Conservation (phyloP, 2,888 invertebrate genomes). For the Frankliniella fusca region DNA sequence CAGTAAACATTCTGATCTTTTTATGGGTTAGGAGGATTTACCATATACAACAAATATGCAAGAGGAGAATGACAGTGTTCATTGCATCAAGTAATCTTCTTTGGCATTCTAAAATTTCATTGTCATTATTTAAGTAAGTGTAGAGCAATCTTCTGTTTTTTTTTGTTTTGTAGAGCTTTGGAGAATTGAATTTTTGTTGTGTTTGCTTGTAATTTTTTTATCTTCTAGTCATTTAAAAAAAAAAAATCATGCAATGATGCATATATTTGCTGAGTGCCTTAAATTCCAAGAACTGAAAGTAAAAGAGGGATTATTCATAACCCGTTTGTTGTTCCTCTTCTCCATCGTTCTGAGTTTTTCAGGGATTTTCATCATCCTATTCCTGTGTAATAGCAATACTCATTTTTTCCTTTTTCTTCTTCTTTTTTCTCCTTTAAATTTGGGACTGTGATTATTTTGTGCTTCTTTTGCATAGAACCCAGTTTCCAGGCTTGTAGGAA, state of each 20-base stretch:
- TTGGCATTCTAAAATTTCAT: neutral
- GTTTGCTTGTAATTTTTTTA: neutral
- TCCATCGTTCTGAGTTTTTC: neutral
- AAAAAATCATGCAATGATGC: neutral
- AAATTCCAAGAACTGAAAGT: neutral
- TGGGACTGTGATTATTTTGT: too few relatives aligned
- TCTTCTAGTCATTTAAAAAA: neutral
- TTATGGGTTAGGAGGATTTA: too few relatives aligned
- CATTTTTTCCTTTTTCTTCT: neutral
- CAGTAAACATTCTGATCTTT: too few relatives aligned
- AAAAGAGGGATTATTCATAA: neutral
- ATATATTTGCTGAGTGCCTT: constrained; percentile 7
- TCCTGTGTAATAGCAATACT: neutral
- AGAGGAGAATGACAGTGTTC: too few relatives aligned
- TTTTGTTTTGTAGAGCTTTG: neutral
- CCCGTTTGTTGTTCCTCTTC: neutral
- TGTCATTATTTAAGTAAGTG: neutral
- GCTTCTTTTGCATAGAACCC: too few relatives aligned
- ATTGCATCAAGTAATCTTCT: neutral
- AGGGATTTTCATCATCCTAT: too few relatives aligned
- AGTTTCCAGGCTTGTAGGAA: too few relatives aligned
- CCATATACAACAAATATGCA: too few relatives aligned
- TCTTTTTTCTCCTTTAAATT: neutral
- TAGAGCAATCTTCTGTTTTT: neutral
- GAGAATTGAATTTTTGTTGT: neutral